Conservation (phyloP, 1,140 invertebrate genomes). For the Halesus radiatus region DNA sequence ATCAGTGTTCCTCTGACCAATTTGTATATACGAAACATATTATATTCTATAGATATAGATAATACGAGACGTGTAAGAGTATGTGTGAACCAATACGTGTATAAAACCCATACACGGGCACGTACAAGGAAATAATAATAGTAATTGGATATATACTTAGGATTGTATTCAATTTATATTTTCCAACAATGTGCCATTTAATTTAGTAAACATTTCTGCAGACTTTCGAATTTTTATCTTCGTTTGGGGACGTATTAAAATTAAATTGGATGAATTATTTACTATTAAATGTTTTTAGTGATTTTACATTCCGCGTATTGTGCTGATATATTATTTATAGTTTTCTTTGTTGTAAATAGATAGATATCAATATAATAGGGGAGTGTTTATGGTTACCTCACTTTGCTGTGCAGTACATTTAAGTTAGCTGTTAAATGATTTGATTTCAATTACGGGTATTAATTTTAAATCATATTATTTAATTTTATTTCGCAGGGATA, state of each 20-base stretch:
- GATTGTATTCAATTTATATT: neutral
- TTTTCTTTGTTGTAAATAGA: neutral
- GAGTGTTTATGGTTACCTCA: slow-evolving; percentile 29
- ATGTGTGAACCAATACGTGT: slow-evolving; percentile 3
- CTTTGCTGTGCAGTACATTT: neutral
- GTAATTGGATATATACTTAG: neutral
- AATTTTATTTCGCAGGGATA: slow-evolving; percentile 43
- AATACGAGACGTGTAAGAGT: slow-evolving; percentile 9
- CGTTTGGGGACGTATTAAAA: too few species aligned
- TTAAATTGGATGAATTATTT: too few species aligned
- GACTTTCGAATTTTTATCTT: too few species aligned
- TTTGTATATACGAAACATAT: slow-evolving; percentile 25
- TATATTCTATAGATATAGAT: slow-evolving; percentile 3
- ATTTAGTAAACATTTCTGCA: too few species aligned
- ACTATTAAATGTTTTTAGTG: too few species aligned
- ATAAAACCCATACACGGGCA: neutral
- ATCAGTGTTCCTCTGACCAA: slow-evolving; percentile 33
- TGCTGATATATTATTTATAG: slow-evolving; percentile 11
- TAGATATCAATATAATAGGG: neutral
- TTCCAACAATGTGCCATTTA: slow-evolving; percentile 9
- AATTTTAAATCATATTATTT: slow-evolving; percentile 42
- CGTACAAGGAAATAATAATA: neutral
- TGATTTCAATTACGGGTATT: slow-evolving; percentile 50
- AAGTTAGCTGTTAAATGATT: slow-evolving; percentile 5
- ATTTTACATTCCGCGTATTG: slow-evolving; percentile 5